Evolutionary conservation across 1,140 invertebrate genomes (phyloP).

Genomic region (Anastatus disparis): DNA sequence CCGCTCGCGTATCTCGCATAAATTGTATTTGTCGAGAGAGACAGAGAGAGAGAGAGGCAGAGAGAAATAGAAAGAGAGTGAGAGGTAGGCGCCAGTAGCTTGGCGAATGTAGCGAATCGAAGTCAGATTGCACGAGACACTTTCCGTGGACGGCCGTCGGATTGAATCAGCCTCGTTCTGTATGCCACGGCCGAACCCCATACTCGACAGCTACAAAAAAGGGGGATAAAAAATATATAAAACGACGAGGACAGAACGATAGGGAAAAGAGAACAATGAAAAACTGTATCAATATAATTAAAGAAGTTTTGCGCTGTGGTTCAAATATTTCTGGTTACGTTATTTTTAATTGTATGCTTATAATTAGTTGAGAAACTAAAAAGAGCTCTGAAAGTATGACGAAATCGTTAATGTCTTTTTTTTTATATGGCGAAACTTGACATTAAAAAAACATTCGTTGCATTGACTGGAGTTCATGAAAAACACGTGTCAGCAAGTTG

Average conservation of each 20-base stretch:
- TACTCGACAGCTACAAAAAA: not conserved
- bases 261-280: not conserved
- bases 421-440: too few species aligned
- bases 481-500: too few species aligned
- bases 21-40: slow-evolving; percentile 35
- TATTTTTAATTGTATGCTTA: too few species aligned
- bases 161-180: slow-evolving; percentile 37
- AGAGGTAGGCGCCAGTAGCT: not conserved
- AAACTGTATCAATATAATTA: slow-evolving; percentile 7
- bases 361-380: too few species aligned
- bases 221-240: not conserved
- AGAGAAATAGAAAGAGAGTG: not conserved
- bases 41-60: not conserved
- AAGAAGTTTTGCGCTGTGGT: not conserved
- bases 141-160: slow-evolving; percentile 28
- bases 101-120: slow-evolving; percentile 28
- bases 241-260: not conserved
- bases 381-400: too few species aligned
- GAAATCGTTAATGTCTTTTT: too few species aligned
- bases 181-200: not conserved
- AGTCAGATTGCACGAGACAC: slow-evolving; percentile 38
- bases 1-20: slow-evolving; percentile 35
- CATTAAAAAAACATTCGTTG: too few species aligned
- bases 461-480: too few species aligned
- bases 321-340: too few species aligned